Evolutionary conservation across 53 echinoderm and acorn worm species (phyloP).

Genomic region (Hippasteria phrygiana): DNA sequence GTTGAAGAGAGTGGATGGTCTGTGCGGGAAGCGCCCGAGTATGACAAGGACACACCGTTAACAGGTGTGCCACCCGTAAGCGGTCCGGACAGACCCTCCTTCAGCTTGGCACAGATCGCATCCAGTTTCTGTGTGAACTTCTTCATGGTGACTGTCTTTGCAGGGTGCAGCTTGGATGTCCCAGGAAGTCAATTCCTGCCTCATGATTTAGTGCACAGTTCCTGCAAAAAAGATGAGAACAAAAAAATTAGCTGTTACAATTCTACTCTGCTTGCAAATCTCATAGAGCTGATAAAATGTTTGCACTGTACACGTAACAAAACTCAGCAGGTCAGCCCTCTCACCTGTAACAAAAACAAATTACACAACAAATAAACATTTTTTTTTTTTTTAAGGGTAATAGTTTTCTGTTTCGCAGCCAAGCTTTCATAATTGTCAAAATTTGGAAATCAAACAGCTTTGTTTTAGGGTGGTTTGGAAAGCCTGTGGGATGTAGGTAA

Average conservation of each 20-base stretch:
- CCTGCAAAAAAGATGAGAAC: conserved; percentile 10
- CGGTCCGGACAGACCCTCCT: conserved; percentile 74
- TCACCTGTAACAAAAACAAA: too few species aligned
- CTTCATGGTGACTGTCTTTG: conserved; percentile 69
- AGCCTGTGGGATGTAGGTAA: too few species aligned
- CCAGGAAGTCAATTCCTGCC: conserved; percentile 41
- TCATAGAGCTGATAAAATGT: too few species aligned
- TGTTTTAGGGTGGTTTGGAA: too few species aligned
- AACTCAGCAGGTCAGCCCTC: too few species aligned
- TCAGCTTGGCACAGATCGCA: conserved; percentile 97
- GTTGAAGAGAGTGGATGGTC: neutral
- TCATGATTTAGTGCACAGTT: conserved; percentile 68
- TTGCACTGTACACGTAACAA: too few species aligned
- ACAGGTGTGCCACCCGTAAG: conserved; percentile 10
- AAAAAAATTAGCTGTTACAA: neutral
- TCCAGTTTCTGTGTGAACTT: conserved; percentile 91
- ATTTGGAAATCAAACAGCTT: too few species aligned
- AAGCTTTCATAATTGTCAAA: too few species aligned
- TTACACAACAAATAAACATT: too few species aligned
- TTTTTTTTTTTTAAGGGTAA: too few species aligned
- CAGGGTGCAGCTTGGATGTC: conserved; percentile 41
- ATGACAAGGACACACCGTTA: conserved; percentile 41
- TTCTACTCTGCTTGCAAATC: too few species aligned
- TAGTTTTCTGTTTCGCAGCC: too few species aligned
- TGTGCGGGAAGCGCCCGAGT: conserved; percentile 46